phyloP scores from a whole-genome alignment of 2,888 invertebrate genomes.

The Tetramorium bicarinatum region DNA sequence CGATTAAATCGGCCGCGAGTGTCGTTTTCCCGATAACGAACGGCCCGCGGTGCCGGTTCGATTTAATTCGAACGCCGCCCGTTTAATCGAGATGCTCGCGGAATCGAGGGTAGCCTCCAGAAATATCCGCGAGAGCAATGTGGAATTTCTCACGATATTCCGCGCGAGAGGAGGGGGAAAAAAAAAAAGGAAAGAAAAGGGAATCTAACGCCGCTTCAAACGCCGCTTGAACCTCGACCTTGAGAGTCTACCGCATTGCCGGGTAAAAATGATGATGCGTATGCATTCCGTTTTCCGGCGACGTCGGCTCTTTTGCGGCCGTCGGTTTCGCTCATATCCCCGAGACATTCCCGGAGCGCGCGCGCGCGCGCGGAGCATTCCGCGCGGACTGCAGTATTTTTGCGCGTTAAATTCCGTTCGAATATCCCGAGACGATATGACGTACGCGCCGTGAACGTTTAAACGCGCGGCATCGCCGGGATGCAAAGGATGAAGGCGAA shows the following conservation, averaged over 20 bases:
- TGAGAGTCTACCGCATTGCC: slow-evolving; percentile 26
- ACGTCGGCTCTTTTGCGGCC: slow-evolving; percentile 37
- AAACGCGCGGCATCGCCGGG: neutral
- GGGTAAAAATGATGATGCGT: slow-evolving; percentile 29
- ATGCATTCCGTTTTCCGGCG: slow-evolving; percentile 38
- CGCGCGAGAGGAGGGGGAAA: neutral
- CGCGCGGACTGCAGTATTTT: neutral
- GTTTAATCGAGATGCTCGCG: slow-evolving; percentile 31
- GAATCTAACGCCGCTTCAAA: slow-evolving; percentile 26
- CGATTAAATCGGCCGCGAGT: slow-evolving; percentile 27
- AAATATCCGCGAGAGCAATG: neutral
- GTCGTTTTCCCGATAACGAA: slow-evolving; percentile 34
- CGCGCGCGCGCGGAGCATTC: slow-evolving; percentile 25
- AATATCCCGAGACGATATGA: slow-evolving; percentile 10
- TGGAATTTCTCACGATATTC: slow-evolving; percentile 32
- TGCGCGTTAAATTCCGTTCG: neutral
- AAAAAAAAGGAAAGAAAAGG: too few species aligned
- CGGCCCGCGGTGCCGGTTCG: neutral
- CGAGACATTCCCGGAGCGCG: slow-evolving; percentile 25
- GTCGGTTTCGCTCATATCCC: neutral
- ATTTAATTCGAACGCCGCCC: neutral
- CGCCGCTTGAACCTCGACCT: slow-evolving; percentile 30
- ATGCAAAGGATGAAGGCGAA: neutral
- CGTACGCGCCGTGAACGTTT: neutral
- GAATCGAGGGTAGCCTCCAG: neutral